Conservation (phyloP, 2,797 vertebrate species). For the Columba guinea region DNA sequence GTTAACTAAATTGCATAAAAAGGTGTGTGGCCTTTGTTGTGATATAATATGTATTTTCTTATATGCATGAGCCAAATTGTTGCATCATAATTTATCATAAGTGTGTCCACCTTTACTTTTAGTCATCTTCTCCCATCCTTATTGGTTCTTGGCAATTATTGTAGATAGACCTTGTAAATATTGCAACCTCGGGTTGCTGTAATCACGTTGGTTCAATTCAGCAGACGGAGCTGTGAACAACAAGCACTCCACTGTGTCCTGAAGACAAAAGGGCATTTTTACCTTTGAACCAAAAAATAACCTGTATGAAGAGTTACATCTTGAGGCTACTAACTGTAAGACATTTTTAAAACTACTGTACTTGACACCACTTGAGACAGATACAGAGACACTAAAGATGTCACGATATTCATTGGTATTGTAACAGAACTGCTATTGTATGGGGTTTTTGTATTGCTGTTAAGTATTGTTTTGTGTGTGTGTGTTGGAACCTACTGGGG, state of each 20-base stretch:
- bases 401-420: conserved; percentile 82
- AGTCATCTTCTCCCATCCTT: conserved; percentile 73
- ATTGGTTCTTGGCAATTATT: conserved; percentile 77
- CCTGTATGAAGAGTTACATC: conserved; percentile 66
- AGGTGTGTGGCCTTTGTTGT: conserved; percentile 84
- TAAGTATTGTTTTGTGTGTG: conserved; percentile 84
- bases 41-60: conserved; percentile 83
- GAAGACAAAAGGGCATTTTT: conserved; percentile 76
- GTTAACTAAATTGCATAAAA: conserved; percentile 81
- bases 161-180: conserved; percentile 85
- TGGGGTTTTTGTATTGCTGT: conserved; percentile 85
- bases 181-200: conserved; percentile 73
- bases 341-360: conserved; percentile 81
- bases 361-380: conserved; percentile 80
- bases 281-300: conserved; percentile 81
- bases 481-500: conserved; percentile 83
- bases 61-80: conserved; percentile 84
- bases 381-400: conserved; percentile 79
- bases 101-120: conserved; percentile 78
- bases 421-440: conserved; percentile 85
- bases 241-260: conserved; percentile 74
- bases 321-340: conserved; percentile 77
- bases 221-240: conserved; percentile 65
- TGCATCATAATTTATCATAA: conserved; percentile 80
- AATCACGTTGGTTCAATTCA: conserved; percentile 74